Evolutionary conservation across 2,113 vertebrate species (phyloP).

Genomic region (Pycnonotus jocosus): DNA sequence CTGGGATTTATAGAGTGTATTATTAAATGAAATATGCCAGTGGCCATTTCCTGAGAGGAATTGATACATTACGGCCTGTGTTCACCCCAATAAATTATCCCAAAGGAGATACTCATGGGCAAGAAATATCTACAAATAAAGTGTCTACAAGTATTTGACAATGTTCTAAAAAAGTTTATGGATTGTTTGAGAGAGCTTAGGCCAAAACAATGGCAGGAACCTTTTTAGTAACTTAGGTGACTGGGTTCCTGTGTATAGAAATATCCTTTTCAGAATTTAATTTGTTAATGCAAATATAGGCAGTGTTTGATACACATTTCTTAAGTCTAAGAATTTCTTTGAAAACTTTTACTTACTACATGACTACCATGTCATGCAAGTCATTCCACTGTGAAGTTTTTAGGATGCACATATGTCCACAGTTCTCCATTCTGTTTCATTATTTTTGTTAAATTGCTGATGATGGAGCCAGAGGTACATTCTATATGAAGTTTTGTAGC

Average conservation of each 20-base stretch:
- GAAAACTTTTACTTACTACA: neutral
- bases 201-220: neutral
- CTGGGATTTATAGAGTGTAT: neutral
- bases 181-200: neutral
- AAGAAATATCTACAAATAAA: neutral
- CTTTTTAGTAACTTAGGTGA: neutral
- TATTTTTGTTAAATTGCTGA: neutral
- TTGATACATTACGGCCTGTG: rapidly evolving
- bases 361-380: neutral
- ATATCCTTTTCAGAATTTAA: neutral
- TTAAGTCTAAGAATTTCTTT: neutral
- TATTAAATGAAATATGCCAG: neutral
- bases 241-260: neutral
- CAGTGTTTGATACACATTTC: neutral
- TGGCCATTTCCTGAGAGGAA: neutral
- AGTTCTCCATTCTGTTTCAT: neutral
- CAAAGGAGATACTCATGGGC: neutral
- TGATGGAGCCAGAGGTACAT: neutral
- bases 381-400: neutral
- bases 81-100: neutral
- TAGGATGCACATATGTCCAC: neutral
- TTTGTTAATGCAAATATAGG: neutral
- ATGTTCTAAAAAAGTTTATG: neutral
- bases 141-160: neutral
- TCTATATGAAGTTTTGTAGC: neutral